Evolutionary conservation across 2,113 vertebrate genomes (phyloP).

Genomic region (Ranitomeya imitator): DNA sequence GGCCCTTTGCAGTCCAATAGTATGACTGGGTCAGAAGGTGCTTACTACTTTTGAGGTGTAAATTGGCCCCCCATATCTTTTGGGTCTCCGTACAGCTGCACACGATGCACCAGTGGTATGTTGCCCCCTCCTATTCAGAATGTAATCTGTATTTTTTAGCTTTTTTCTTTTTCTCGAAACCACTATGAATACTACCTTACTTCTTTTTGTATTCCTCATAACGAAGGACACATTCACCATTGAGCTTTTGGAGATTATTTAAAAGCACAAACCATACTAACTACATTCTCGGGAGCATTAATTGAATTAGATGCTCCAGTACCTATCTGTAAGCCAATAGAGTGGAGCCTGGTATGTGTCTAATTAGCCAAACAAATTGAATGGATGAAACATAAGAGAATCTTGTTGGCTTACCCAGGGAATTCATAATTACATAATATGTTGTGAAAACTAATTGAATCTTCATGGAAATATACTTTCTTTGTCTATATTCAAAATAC

Average conservation of each 20-base stretch:
- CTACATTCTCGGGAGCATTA: slow-evolving; percentile 24
- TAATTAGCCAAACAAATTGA: slow-evolving; percentile 49
- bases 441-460: slow-evolving; percentile 54
- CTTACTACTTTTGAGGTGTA: too few species aligned
- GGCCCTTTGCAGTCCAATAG: too few species aligned
- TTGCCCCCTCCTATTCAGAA: too few species aligned
- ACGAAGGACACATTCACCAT: not conserved
- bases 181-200: not conserved
- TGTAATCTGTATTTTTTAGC: not conserved
- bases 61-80: too few species aligned
- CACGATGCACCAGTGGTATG: too few species aligned
- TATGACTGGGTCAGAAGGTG: too few species aligned
- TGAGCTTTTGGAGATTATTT: not conserved
- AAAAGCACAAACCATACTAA: slow-evolving; percentile 9
- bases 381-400: slow-evolving; percentile 35
- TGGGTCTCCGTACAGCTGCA: too few species aligned
- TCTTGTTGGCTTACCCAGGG: slow-evolving; percentile 36
- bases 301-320: slow-evolving; percentile 36
- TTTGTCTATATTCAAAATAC: slow-evolving; percentile 30
- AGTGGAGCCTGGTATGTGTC: slow-evolving; percentile 13
- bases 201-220: not conserved
- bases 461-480: slow-evolving; percentile 47
- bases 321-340: slow-evolving; percentile 6
- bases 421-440: slow-evolving; percentile 54
- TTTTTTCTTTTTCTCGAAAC: not conserved